phyloP scores from a whole-genome alignment of 2,888 invertebrate species.

The Meta bourneti region DNA sequence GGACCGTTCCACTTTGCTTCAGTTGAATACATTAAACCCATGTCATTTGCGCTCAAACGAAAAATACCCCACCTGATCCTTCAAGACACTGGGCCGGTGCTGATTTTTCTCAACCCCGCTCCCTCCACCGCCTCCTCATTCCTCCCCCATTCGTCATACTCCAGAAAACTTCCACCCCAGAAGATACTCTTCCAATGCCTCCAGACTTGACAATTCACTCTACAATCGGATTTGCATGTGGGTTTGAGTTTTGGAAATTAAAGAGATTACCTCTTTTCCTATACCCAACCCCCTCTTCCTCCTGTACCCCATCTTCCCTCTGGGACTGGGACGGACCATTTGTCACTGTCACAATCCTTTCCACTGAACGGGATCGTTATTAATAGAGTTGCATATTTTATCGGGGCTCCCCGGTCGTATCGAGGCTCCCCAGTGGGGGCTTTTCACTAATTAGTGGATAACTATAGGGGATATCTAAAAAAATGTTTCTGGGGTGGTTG shows the following conservation, averaged over 20 bases:
- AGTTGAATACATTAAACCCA: neutral
- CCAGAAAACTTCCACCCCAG: too few relatives aligned
- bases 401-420: constrained; percentile 43
- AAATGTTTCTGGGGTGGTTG: too few relatives aligned
- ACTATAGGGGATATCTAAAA: constrained; percentile 34
- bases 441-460: constrained; percentile 69
- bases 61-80: too few relatives aligned
- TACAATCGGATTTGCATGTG: constrained; percentile 70
- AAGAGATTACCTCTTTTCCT: constrained; percentile 65
- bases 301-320: neutral
- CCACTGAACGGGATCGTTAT: constrained; percentile 64
- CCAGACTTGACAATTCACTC: constrained; percentile 30
- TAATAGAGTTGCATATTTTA: constrained; percentile 75
- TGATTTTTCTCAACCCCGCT: too few relatives aligned
- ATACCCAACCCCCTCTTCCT: neutral
- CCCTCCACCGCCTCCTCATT: too few relatives aligned
- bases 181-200: too few relatives aligned
- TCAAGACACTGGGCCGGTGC: too few relatives aligned
- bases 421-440: constrained; percentile 1
- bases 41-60: neutral
- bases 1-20: neutral
- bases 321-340: constrained; percentile 70
- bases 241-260: constrained; percentile 67
- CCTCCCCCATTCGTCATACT: too few relatives aligned
- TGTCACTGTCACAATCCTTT: constrained; percentile 68